Percentiles rank a stretch among this genome's conserved stretches.
Evolutionary conservation across 2,113 vertebrate genomes (phyloP).

Genomic region (Microcebus murinus): DNA sequence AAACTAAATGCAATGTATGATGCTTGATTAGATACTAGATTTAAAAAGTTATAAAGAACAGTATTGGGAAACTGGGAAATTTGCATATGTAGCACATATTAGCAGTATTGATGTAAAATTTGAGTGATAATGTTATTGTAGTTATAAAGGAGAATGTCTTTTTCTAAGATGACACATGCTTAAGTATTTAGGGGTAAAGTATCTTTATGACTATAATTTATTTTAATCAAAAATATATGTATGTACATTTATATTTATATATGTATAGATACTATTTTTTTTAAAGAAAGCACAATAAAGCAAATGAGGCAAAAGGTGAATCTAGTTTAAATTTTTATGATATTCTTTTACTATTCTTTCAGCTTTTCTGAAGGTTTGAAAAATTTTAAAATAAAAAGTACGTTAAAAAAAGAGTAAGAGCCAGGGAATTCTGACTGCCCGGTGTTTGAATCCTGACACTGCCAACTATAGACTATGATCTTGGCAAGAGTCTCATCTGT

Average conservation of each 20-base stretch:
- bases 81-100: not conserved
- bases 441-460: not conserved
- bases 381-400: not conserved
- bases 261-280: not conserved
- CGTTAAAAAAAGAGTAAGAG: not conserved
- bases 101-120: not conserved
- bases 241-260: not conserved
- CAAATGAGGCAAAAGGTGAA: not conserved
- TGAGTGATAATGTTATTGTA: not conserved
- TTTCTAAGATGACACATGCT: not conserved
- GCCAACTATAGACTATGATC: not conserved
- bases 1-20: not conserved
- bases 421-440: not conserved
- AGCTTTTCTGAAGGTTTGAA: not conserved
- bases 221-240: not conserved
- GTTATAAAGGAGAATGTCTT: not conserved
- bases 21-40: not conserved
- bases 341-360: not conserved
- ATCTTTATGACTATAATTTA: not conserved
- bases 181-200: not conserved
- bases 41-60: not conserved
- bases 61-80: not conserved
- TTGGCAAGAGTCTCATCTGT: not conserved
- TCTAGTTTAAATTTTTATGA: not conserved
- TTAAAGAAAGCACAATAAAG: not conserved